phyloP scores from a whole-genome alignment of 2,888 invertebrate species.

The Nebria salina region DNA sequence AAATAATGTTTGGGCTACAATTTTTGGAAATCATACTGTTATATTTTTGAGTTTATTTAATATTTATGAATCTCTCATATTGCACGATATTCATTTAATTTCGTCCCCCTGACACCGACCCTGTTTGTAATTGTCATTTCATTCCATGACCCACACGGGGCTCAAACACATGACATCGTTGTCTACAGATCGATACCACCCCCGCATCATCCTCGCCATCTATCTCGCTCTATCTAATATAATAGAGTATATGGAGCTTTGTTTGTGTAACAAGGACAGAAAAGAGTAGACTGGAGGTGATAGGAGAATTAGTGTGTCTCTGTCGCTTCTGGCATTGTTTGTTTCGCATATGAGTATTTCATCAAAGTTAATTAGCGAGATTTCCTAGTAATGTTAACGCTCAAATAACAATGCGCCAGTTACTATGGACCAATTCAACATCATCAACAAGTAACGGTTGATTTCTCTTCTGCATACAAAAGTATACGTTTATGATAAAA shows the following conservation, averaged over 20 bases:
- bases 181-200: slow-evolving; percentile 37
- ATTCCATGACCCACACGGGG: slow-evolving; percentile 44
- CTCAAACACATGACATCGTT: slow-evolving; percentile 40
- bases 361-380: slow-evolving; percentile 44
- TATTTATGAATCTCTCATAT: too few species aligned
- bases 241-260: not conserved
- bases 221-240: slow-evolving; percentile 3
- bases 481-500: not conserved
- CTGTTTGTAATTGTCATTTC: slow-evolving; percentile 47
- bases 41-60: too few species aligned
- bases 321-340: not conserved
- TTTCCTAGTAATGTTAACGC: slow-evolving; percentile 4
- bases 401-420: not conserved
- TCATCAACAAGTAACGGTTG: not conserved
- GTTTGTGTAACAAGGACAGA: not conserved
- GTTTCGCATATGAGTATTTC: slow-evolving; percentile 28
- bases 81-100: not conserved
- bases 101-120: slow-evolving; percentile 12
- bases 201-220: not conserved
- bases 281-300: not conserved
- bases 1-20: too few species aligned
- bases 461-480: not conserved
- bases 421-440: too few species aligned
- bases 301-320: not conserved
- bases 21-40: too few species aligned